phyloP scores from a whole-genome alignment of 2,888 invertebrate genomes.

The Neoascia interrupta region DNA sequence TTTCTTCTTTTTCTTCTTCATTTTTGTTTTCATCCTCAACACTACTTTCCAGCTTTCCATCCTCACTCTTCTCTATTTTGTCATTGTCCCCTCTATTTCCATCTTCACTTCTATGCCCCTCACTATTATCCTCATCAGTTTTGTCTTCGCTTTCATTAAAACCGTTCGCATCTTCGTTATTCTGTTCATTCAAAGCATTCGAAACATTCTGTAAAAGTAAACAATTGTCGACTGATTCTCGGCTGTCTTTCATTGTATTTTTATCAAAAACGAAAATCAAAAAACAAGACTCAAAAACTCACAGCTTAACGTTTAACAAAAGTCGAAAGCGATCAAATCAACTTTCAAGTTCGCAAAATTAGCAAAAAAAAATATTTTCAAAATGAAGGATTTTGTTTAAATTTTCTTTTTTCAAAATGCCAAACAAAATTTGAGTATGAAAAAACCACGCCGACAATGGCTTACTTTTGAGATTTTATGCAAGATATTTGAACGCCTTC shows the following conservation, averaged over 20 bases:
- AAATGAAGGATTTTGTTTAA: no score
- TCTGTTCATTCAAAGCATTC: constrained; percentile 75
- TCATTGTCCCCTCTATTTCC: not conserved
- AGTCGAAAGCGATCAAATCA: constrained; percentile 67
- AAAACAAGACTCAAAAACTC: constrained; percentile 53
- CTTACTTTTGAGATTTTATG: constrained; percentile 75
- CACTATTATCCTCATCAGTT: constrained; percentile 64
- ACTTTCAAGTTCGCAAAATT: no score
- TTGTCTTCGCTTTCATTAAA: constrained; percentile 53
- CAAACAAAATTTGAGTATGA: no score
- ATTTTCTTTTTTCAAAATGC: no score
- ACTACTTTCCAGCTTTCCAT: not conserved
- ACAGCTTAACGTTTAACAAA: constrained; percentile 53
- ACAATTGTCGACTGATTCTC: constrained; percentile 80
- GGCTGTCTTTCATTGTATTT: constrained; percentile 71
- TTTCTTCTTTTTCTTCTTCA: not conserved
- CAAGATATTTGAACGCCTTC: constrained; percentile 64
- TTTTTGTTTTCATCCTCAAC: not conserved
- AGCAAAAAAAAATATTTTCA: no score
- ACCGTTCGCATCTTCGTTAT: constrained; percentile 49
- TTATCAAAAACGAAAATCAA: constrained; percentile 17
- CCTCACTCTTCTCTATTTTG: not conserved
- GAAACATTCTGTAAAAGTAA: constrained; percentile 80
- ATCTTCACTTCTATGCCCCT: no score
- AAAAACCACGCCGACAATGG: constrained; percentile 78